These are phyloP conservation scores for Cryptops parisi DNA, from an alignment of 2,888 invertebrate genomes.

Conservation along the genomic window DNA sequence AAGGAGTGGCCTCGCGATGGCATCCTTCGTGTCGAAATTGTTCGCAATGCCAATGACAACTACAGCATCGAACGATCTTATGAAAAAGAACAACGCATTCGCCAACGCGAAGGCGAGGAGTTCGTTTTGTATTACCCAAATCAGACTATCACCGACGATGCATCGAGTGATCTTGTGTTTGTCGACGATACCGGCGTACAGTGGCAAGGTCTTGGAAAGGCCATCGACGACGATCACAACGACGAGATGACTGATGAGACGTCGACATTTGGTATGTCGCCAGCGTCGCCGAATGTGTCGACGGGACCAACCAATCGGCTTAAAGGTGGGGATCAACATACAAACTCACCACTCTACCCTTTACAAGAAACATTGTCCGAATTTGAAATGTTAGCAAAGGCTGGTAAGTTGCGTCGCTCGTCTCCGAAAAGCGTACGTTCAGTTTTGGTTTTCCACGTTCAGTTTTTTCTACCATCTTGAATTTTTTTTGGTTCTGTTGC, in stretches of 20 bases:
- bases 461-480: not conserved
- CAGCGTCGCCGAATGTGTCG: not conserved
- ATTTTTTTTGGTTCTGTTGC: conserved; percentile 17
- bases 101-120: conserved; percentile 36
- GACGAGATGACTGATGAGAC: not conserved
- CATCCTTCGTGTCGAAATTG: conserved; percentile 78
- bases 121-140: conserved; percentile 19
- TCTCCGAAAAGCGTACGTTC: conserved; percentile 7
- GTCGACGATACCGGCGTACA: not conserved
- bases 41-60: conserved; percentile 39
- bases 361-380: conserved; percentile 36
- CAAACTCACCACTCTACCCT: conserved; percentile 16
- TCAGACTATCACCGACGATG: conserved; percentile 12
- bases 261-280: no score
- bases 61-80: conserved; percentile 70
- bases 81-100: conserved; percentile 59
- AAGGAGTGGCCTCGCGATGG: conserved; percentile 91
- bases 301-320: conserved; percentile 20
- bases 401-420: conserved; percentile 34
- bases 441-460: not conserved
- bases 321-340: conserved; percentile 1
- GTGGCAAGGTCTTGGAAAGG: not conserved
- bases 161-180: not conserved
- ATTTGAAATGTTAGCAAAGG: conserved; percentile 43
- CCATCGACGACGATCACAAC: not conserved